A percentile compares a stretch with the other conserved stretches of the same genome.
Evolutionary conservation across 2,113 vertebrate genomes (phyloP).

Genomic region (Rhea pennata): DNA sequence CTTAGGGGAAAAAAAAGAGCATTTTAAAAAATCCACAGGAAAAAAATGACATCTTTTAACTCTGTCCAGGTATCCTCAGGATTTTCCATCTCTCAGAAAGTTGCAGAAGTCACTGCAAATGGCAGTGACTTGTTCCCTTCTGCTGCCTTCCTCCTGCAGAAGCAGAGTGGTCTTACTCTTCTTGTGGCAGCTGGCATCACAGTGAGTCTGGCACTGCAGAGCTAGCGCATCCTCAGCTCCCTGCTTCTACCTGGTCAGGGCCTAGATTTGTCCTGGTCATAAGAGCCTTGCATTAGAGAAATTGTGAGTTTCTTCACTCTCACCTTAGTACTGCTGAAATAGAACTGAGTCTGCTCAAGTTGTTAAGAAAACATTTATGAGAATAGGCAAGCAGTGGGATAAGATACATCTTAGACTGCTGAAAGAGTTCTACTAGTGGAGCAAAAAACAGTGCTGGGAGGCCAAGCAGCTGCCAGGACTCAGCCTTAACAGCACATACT

Average conservation of each 20-base stretch:
- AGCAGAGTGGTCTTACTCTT: not conserved
- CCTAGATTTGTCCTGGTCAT: not conserved
- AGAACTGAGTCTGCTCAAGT: not conserved
- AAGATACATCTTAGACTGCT: fast-evolving
- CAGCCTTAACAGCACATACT: not conserved
- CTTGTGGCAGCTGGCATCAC: not conserved
- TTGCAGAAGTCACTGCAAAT: not conserved
- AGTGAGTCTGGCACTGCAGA: fast-evolving
- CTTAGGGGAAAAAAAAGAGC: fast-evolving
- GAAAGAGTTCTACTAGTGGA: not conserved
- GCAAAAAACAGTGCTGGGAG: not conserved
- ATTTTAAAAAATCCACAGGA: not conserved
- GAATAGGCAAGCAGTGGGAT: not conserved
- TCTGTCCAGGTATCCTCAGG: not conserved
- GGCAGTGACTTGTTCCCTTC: not conserved
- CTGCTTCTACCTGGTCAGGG: fast-evolving
- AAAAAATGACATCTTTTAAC: not conserved
- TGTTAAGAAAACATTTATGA: not conserved
- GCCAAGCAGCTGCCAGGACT: not conserved
- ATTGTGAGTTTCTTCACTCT: not conserved
- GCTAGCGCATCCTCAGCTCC: not conserved
- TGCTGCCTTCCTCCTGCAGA: not conserved
- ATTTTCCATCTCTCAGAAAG: not conserved
- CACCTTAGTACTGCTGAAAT: too few relatives aligned
- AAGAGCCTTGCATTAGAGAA: not conserved